Evolutionary conservation across 2,113 vertebrate species (phyloP), one percentile per base, ranked within the genome.

Genomic region (Cyanoderma ruficeps): DNA sequence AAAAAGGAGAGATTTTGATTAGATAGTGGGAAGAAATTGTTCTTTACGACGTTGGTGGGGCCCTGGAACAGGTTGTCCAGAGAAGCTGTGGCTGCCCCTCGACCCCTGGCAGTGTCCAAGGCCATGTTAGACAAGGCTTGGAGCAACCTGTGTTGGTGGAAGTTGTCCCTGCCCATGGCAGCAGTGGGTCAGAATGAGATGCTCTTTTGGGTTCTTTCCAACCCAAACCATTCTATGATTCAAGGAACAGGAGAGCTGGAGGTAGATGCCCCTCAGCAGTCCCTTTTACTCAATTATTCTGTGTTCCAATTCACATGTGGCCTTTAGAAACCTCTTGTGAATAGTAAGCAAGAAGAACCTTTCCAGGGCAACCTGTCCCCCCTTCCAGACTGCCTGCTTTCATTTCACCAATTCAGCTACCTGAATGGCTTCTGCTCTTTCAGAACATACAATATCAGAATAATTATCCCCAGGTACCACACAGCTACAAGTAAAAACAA

Each of bases 1-100:
- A 61, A 46, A 41, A 14, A 61, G 13, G 10, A 61, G 41, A 83
- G 31, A 20, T 20, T 55, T 19, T 35, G 7, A 20, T 49, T 15
- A 22, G 11, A 22, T 55, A 25, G 3, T 27, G 5, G 10, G 12
- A 37, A 56, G 41, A 49, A 49, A 41, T 31, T 47, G 3, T 4
- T 76, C 28, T 12, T 20, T 53, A 0, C 31, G 10, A 53, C 3
- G 1, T 2, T 47, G 21, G 3, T 0, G 0, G n/a, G 11, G 8
- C 11, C 14, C 55, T 41, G n/a, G 30, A 9, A 27, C 21, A 42
- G 21, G 7, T 0, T 49, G 2, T 9, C 11, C 63, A 83, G 21
- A 69, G 41, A 0, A 49, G 21, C 8, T 47, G 35, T 33, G 71
- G 49, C 21, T 63, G 31, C 3, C 25, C 31, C 31, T 41, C 47